Conservation (phyloP, 2,113 vertebrate species). For the Cyphomyrus plagiostoma region DNA sequence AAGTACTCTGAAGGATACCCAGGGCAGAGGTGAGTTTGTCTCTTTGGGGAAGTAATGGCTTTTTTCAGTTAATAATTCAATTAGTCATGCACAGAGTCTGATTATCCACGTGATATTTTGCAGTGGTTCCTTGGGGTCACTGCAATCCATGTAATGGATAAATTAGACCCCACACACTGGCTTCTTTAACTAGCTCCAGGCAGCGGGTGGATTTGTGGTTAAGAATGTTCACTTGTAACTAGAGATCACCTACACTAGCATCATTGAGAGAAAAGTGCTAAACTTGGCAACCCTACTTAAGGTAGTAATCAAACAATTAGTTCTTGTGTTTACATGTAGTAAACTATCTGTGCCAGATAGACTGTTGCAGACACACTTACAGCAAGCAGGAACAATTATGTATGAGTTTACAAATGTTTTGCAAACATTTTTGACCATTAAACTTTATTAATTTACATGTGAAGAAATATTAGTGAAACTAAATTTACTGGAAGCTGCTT, state of each 20-base stretch:
- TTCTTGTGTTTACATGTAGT: no score
- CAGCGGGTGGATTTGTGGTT: not conserved
- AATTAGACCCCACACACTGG: not conserved
- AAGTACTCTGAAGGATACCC: conserved; percentile 98
- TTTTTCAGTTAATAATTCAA: not conserved
- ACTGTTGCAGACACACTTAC: no score
- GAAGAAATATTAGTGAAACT: no score
- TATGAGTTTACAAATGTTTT: no score
- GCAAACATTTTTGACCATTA: no score
- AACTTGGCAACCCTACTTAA: not conserved
- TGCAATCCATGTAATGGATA: not conserved
- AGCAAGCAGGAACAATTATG: no score
- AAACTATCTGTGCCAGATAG: no score
- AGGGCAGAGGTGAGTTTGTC: conserved; percentile 75
- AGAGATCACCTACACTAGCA: not conserved
- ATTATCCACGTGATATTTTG: not conserved
- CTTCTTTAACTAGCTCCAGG: not conserved
- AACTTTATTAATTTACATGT: no score
- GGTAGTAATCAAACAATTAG: no score
- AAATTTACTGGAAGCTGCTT: no score
- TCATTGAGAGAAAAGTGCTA: not conserved
- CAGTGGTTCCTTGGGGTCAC: not conserved
- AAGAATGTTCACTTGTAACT: not conserved
- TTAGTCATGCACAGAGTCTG: not conserved
- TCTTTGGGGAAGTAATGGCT: not conserved